Conservation (phyloP, 2,797 vertebrate genomes). For the Luscinia luscinia region DNA sequence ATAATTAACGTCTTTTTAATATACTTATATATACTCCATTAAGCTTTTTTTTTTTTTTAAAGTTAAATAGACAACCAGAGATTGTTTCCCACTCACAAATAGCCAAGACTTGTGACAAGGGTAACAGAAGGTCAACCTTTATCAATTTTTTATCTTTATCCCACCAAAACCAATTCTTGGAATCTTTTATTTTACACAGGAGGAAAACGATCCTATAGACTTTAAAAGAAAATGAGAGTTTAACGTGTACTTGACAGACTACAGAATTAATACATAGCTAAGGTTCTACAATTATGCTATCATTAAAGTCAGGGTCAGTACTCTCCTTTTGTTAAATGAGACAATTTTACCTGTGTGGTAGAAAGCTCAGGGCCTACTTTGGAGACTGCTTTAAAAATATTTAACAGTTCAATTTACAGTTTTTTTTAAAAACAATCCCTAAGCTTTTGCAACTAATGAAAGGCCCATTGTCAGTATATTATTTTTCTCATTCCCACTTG, state of each 20-base stretch:
- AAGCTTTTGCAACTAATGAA: background rate
- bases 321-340: background rate
- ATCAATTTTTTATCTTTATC: background rate
- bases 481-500: background rate
- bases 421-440: background rate
- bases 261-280: background rate
- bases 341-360: background rate
- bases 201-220: background rate
- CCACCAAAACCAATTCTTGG: background rate
- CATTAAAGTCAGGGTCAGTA: background rate
- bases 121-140: background rate
- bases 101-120: background rate
- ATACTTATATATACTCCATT: background rate
- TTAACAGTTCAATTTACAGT: background rate
- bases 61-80: background rate
- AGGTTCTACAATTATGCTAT: background rate
- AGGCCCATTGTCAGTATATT: background rate
- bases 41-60: background rate
- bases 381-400: background rate
- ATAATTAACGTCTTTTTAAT: background rate
- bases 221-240: constrained; percentile 1
- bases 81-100: background rate
- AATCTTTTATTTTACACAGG: background rate
- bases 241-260: background rate
- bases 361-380: background rate